These are phyloP conservation scores for Apolygus lucorum DNA, from an alignment of 1,140 invertebrate genomes.

Conservation along the genomic window DNA sequence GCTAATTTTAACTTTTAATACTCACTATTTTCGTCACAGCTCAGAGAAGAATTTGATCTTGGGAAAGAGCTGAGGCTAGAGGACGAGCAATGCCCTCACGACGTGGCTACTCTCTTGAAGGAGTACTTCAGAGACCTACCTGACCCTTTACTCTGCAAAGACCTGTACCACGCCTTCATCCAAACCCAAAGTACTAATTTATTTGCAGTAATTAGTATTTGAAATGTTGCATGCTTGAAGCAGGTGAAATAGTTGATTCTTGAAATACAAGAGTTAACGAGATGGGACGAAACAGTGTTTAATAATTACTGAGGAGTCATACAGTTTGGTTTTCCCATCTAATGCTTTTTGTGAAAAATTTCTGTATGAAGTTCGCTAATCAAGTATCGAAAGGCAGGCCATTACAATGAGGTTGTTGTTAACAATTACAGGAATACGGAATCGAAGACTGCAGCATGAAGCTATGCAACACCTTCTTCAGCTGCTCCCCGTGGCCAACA, in stretches of 20 bases:
- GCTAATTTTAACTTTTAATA: too few species aligned
- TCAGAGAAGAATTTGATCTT: conserved; percentile 82
- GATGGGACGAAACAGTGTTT: too few species aligned
- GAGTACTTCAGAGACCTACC: conserved; percentile 89
- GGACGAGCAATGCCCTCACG: conserved; percentile 76
- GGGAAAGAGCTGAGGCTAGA: conserved; percentile 67
- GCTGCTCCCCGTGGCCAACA: conserved; percentile 71
- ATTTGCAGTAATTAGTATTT: too few species aligned
- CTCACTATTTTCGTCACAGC: conserved; percentile 46
- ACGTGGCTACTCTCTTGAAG: conserved; percentile 85
- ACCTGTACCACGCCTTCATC: conserved; percentile 80
- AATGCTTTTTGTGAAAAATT: too few species aligned
- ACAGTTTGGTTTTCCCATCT: too few species aligned
- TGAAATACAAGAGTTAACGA: too few species aligned
- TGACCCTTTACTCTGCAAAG: conserved; percentile 79
- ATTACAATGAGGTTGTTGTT: too few species aligned
- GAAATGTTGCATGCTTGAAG: too few species aligned
- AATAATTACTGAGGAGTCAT: too few species aligned
- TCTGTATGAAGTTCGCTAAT: too few species aligned
- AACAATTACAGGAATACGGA: conserved; percentile 58
- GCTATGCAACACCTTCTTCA: conserved; percentile 75
- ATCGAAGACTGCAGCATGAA: conserved; percentile 68
- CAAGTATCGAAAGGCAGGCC: too few species aligned
- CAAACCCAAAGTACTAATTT: conserved; percentile 83
- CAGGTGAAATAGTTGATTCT: too few species aligned